A percentile compares a stretch with the other conserved stretches of the same genome.
Evolutionary conservation across 1,140 invertebrate genomes (phyloP).

Genomic region (Hylaeus volcanicus): DNA sequence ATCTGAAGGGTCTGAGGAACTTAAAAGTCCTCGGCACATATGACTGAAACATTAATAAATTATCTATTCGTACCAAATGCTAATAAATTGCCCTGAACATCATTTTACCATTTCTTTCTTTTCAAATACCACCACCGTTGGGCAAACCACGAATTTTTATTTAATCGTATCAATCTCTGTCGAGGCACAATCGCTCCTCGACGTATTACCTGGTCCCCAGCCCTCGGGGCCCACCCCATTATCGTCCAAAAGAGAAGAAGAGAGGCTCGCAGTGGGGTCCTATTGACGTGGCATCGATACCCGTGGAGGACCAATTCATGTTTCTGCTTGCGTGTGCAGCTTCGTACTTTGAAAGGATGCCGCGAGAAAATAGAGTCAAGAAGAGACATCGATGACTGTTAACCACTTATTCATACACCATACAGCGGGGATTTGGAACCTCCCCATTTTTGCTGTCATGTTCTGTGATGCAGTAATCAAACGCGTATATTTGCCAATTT

Average conservation of each 20-base stretch:
- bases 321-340: slow-evolving; percentile 19
- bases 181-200: slow-evolving; percentile 55
- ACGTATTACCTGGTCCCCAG: slow-evolving; percentile 56
- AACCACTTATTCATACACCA: slow-evolving; percentile 28
- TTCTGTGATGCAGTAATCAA: too few relatives aligned
- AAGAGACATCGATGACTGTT: slow-evolving; percentile 35
- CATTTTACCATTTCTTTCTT: too few relatives aligned
- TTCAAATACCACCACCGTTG: too few relatives aligned
- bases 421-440: background rate
- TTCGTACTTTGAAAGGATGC: background rate
- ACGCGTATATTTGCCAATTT: too few relatives aligned
- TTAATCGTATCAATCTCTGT: slow-evolving; percentile 67
- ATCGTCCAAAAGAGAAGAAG: slow-evolving; percentile 4
- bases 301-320: slow-evolving; percentile 44
- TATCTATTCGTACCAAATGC: too few relatives aligned
- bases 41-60: too few relatives aligned
- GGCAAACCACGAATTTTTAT: slow-evolving; percentile 53
- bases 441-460: too few relatives aligned
- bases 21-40: too few relatives aligned
- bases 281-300: slow-evolving; percentile 65
- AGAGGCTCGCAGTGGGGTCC: slow-evolving; percentile 45
- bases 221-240: slow-evolving; percentile 27
- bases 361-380: slow-evolving; percentile 20
- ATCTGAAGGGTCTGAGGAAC: slow-evolving; percentile 10
- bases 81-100: too few relatives aligned